phyloP scores from a whole-genome alignment of 2,113 vertebrate genomes.

The Calidris pygmaea region DNA sequence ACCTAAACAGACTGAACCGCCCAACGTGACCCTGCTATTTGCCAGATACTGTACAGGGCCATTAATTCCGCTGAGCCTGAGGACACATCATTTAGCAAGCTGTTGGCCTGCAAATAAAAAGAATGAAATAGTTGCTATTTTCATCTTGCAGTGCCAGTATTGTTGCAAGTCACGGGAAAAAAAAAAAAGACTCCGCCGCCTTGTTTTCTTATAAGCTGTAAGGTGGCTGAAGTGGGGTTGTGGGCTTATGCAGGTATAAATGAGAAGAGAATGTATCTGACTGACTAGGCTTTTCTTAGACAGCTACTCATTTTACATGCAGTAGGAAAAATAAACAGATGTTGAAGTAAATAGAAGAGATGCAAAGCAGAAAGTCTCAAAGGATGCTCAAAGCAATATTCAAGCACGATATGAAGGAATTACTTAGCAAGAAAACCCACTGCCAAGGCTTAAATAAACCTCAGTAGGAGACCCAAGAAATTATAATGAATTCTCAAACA shows the following conservation, averaged over 20 bases:
- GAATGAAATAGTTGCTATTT: not conserved
- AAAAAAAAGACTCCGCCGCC: not conserved
- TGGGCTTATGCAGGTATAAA: not conserved
- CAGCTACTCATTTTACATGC: not conserved
- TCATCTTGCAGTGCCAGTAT: not conserved
- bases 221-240: not conserved
- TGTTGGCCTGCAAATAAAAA: not conserved
- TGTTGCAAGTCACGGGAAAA: not conserved
- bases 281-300: not conserved
- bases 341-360: not conserved
- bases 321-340: slow-evolving; percentile 31
- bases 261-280: not conserved
- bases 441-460: slow-evolving; percentile 31
- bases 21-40: not conserved
- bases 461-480: not conserved
- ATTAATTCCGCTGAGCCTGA: not conserved
- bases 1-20: not conserved
- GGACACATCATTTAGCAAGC: not conserved
- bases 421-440: not conserved
- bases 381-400: slow-evolving; percentile 1
- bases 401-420: not conserved
- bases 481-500: not conserved
- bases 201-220: not conserved
- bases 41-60: not conserved
- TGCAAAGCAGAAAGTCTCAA: not conserved